A percentile compares a stretch with the other conserved stretches of the same genome.
Conservation (phyloP, 2,113 vertebrate species). For the Stigmatopora nigra region DNA sequence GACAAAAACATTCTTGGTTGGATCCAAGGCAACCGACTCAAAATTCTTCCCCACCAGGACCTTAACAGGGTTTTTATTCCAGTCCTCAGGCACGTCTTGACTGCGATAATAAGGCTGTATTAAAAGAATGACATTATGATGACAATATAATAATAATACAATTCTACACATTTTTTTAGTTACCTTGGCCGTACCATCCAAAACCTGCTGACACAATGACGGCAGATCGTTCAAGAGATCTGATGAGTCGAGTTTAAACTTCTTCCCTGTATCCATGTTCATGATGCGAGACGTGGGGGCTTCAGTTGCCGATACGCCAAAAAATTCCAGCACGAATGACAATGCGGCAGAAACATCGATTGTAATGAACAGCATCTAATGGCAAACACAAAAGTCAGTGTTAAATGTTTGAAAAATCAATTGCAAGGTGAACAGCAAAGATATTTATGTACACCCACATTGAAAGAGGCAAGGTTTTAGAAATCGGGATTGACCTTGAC, state of each 20-base stretch:
- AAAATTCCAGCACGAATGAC: conserved; percentile 74
- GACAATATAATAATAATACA: neutral
- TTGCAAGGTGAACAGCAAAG: too few relatives aligned
- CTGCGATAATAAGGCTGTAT: conserved; percentile 75
- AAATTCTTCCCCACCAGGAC: conserved; percentile 91
- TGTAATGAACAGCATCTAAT: conserved; percentile 76
- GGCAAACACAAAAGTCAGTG: neutral
- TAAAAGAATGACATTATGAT: neutral
- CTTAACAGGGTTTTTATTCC: conserved; percentile 80
- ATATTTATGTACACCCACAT: too few relatives aligned
- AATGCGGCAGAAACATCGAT: conserved; percentile 68
- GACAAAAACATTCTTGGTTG: conserved; percentile 86
- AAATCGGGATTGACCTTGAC: too few relatives aligned
- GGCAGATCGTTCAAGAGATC: conserved; percentile 49
- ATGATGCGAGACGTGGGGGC: conserved; percentile 75
- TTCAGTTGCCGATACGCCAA: conserved; percentile 64
- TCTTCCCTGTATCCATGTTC: conserved; percentile 72
- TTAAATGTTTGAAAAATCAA: too few relatives aligned
- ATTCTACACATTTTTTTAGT: neutral
- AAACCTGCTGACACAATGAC: conserved; percentile 67
- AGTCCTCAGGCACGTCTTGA: conserved; percentile 80
- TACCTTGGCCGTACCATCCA: conserved; percentile 76
- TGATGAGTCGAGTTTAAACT: conserved; percentile 56
- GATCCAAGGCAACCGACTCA: conserved; percentile 78
- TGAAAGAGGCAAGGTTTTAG: too few relatives aligned